These are phyloP conservation scores for Arctopsyche grandis DNA, from an alignment of 1,140 invertebrate species.

Conservation along the genomic window DNA sequence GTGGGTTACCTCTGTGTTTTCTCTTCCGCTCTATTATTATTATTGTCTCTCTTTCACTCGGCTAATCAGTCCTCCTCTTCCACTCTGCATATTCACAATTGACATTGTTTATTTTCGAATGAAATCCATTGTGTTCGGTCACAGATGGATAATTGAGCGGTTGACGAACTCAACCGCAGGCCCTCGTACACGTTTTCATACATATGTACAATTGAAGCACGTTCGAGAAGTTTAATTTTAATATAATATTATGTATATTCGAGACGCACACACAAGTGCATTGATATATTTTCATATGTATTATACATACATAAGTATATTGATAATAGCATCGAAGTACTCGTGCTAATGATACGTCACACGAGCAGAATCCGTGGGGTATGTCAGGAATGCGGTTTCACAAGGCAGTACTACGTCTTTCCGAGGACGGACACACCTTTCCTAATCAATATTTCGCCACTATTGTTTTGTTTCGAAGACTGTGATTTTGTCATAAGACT, in stretches of 20 bases:
- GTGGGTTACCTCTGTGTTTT: too few relatives aligned
- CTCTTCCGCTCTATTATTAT: background rate
- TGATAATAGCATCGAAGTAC: too few relatives aligned
- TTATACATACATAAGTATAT: too few relatives aligned
- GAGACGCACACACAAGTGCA: too few relatives aligned
- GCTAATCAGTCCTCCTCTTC: background rate
- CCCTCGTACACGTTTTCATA: background rate
- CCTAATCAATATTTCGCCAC: constrained; percentile 33
- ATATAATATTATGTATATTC: too few relatives aligned
- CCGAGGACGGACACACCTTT: constrained; percentile 32
- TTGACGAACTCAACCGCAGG: constrained; percentile 10
- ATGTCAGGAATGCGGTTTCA: constrained; percentile 47
- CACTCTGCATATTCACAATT: constrained; percentile 21
- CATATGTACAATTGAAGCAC: background rate
- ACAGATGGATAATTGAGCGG: constrained; percentile 32
- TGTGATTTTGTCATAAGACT: background rate
- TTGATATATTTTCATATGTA: too few relatives aligned
- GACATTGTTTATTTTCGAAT: constrained; percentile 40
- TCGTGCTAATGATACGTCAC: background rate
- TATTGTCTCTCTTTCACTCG: background rate
- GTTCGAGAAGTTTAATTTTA: too few relatives aligned
- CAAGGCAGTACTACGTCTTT: constrained; percentile 16
- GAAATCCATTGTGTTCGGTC: constrained; percentile 32
- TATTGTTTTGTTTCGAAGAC: constrained; percentile 7
- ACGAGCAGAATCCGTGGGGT: constrained; percentile 41